phyloP scores from a whole-genome alignment of 2,113 vertebrate species.

The Spermophilus dauricus region DNA sequence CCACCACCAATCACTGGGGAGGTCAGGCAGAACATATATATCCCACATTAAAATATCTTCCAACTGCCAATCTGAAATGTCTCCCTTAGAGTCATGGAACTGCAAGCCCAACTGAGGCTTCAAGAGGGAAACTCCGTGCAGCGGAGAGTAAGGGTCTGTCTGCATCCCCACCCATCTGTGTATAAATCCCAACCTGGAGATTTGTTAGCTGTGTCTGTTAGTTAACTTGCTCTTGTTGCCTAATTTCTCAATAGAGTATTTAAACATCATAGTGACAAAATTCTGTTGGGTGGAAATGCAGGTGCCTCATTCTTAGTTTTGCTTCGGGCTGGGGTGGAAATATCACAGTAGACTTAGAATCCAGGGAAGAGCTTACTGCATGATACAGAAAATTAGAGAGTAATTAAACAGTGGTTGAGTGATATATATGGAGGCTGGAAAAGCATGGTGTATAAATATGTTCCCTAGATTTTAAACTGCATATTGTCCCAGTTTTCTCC shows the following conservation, averaged over 20 bases:
- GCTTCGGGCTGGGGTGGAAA: neutral
- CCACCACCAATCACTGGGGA: neutral
- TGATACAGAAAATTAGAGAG: neutral
- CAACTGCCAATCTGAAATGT: neutral
- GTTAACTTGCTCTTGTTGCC: neutral
- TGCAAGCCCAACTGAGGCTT: neutral
- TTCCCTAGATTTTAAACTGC: neutral
- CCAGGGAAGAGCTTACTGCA: neutral
- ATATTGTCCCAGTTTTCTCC: neutral
- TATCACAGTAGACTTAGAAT: neutral
- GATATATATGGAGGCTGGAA: neutral
- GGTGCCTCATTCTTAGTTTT: neutral
- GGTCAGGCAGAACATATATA: neutral
- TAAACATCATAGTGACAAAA: neutral
- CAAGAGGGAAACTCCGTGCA: neutral
- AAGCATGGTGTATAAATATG: neutral
- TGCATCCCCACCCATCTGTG: neutral
- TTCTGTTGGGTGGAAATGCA: neutral
- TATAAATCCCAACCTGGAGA: neutral
- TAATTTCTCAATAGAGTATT: neutral
- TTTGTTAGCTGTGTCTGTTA: neutral
- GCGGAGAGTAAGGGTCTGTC: neutral
- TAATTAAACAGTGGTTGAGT: no score
- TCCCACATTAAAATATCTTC: slow-evolving; percentile 30
- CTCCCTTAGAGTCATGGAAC: neutral